Evolutionary conservation across 2,797 vertebrate species (phyloP), one percentile per base, ranked within the genome.

Genomic region (Sebastiscus tertius): DNA sequence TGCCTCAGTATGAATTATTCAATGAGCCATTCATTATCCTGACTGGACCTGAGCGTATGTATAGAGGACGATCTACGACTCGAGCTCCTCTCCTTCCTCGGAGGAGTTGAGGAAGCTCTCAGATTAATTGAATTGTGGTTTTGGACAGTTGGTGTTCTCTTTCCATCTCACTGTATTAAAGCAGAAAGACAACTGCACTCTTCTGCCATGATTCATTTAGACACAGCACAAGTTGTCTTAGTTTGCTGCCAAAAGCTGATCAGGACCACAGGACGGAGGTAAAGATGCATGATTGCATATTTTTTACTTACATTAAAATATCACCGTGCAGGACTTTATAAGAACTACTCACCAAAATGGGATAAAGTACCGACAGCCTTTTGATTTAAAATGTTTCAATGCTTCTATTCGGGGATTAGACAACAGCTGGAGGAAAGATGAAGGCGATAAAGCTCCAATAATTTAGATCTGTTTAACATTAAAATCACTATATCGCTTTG

Each of bases 1-100:
- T 81, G 87, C 68, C 84, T 84, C 68, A 75, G 74, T 42, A 92
- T 92, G 90, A 93, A 92, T 93, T 90, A 92, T 91, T 93, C 93
- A 91, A 75, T 58, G 62, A 75, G 82, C 68, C 61, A 78, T 88
- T 91, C 81, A 88, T 93, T 90, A 84, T 84, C 78, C 61, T 42
- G 86, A 74, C 86, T 24, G 83, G 81, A 82, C 81, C 80, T 69
- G 77, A 13, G 42, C 33, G 4, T 9, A 49, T 8, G 36, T 11
- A 49, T 8, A 46, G 84, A 87, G 80, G 83, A 88, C 52, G 39
- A 63, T 81, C 82, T 22, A 42, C 42, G 20, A 46, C 69, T 77
- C 72, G 11, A 42, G 22, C 74, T 56, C 71, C 33, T 66, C 24
- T 76, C 29, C 66, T 46, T 34, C 59, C 85, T 85, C 80, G 10